These are phyloP conservation scores for Ornithoptera alexandrae DNA, from an alignment of 2,888 invertebrate genomes.

Conservation along the genomic window DNA sequence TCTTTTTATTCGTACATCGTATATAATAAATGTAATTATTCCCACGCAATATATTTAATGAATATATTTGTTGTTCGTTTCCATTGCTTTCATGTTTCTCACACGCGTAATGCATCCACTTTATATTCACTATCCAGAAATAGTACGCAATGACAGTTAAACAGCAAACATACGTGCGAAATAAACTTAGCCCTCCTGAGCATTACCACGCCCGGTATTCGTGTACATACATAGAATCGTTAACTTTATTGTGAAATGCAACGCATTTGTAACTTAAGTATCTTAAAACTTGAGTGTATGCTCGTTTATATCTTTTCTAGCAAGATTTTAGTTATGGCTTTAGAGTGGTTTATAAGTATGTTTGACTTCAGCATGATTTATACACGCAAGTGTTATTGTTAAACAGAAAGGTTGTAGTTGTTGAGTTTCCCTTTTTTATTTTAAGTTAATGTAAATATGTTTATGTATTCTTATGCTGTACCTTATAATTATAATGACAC, in stretches of 20 bases:
- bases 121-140: conserved; percentile 31
- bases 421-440: too few species aligned
- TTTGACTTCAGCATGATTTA: background rate
- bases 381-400: background rate
- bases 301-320: background rate
- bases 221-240: conserved; percentile 9
- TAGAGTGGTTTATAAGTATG: background rate
- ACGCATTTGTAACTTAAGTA: conserved; percentile 2
- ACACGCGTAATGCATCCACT: conserved; percentile 22
- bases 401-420: too few species aligned
- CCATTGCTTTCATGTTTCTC: background rate
- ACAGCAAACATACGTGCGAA: conserved; percentile 30
- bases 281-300: background rate
- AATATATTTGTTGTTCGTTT: background rate
- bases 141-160: conserved; percentile 33
- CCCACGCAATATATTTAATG: background rate
- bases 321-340: background rate
- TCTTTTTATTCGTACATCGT: background rate
- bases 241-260: conserved; percentile 12
- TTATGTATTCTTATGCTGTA: too few species aligned
- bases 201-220: conserved; percentile 23
- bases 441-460: too few species aligned
- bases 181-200: conserved; percentile 22
- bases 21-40: background rate
- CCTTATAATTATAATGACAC: too few species aligned